Evolutionary conservation across 2,113 vertebrate genomes (phyloP).

Genomic region (Planiliza haematocheilus): DNA sequence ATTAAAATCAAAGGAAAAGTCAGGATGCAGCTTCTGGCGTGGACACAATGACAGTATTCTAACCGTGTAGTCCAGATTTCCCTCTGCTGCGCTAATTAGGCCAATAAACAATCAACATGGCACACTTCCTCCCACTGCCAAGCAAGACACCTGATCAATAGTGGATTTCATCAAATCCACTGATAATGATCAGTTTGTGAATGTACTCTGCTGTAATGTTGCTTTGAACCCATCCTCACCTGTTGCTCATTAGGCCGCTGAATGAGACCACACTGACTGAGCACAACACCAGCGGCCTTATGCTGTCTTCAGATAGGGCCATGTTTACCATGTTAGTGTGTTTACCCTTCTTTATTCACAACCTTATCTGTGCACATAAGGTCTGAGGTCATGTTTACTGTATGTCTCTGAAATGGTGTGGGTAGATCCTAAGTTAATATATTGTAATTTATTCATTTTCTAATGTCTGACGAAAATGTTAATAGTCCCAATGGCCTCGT

Average conservation of each 20-base stretch:
- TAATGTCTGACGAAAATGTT: no score
- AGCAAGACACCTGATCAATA: conserved; percentile 44
- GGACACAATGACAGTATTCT: conserved; percentile 4
- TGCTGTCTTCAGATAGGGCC: no score
- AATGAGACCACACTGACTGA: not conserved
- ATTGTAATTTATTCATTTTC: no score
- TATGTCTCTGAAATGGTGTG: no score
- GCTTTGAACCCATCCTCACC: conserved; percentile 8
- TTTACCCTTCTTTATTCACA: no score
- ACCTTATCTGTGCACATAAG: no score
- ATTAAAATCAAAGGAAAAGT: conserved; percentile 26
- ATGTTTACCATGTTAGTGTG: no score
- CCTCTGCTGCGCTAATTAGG: conserved; percentile 50
- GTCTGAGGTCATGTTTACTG: no score
- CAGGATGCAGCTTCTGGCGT: conserved; percentile 22
- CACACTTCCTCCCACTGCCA: conserved; percentile 22
- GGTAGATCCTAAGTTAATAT: no score
- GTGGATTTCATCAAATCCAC: conserved; percentile 56
- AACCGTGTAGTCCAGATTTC: not conserved
- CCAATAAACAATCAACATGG: conserved; percentile 56
- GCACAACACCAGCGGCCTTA: no score
- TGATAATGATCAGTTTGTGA: conserved; percentile 13
- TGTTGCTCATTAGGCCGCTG: conserved; percentile 23
- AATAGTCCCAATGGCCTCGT: no score
- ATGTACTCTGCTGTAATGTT: not conserved